Base-by-base conservation (phyloP, 2,113 vertebrate species). In the Prinia subflava region DNA sequence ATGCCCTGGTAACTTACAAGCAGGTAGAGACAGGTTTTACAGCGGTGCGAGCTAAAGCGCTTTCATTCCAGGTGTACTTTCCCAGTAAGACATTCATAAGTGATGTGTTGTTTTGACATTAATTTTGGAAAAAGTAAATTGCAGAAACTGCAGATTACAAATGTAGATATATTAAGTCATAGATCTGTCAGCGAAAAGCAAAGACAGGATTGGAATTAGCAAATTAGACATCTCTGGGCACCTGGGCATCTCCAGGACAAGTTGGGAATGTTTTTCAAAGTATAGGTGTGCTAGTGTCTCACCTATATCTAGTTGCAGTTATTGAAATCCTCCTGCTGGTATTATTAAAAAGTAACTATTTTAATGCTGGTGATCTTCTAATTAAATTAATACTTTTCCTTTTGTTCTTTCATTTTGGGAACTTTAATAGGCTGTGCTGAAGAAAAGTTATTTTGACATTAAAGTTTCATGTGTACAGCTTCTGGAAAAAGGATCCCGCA, bases 11-110 rank as follows among this genome's bases (percentile, higher is more conserved):
- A 53, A 67, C 42, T 77, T 93, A 44, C 1, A 67, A 83, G 71
- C 78, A 74, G 52, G 91, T 87, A 87, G 53, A 85, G 75, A 50
- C 81, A 90, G 44, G 87, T 91, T 95, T 95, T 92, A 59, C 73
- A 52, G 63, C 62, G 73, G 33, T 47, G 33, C 21, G 50, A 94
- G 24, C 50, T 82, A 42, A 90, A 85, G 33, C 50, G 37, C 21
- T 50, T 87, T 46, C 6, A 42, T 89, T 91, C 65, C 46, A 83
- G 11, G 7, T 77, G 27, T 83, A 35, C 68, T 92, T 94, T 96
- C 64, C 22, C 71, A 88, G 9, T 67, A 50, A 22, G 47, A 59
- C 0, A 3, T 46, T 85, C 20, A 0, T 47, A 80, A 50, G 17
- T n/a, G 56, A 33, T 65, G 33, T 31, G 41, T 85, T 20, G 37